Conservation (phyloP, 2,888 invertebrate species). For the Aspidiotus rigidus region DNA sequence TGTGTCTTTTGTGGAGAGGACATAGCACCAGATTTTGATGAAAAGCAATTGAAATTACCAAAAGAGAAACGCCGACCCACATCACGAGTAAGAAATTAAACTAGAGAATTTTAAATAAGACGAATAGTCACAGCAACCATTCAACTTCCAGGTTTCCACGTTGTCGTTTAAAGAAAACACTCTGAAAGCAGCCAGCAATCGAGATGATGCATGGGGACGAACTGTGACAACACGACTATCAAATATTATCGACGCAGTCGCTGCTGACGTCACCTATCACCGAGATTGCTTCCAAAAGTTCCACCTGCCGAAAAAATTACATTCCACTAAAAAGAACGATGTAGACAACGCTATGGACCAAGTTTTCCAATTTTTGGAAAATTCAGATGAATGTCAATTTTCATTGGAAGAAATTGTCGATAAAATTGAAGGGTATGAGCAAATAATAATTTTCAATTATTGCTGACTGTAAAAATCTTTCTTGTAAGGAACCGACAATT, state of each 20-base stretch:
- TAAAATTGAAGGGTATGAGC: background rate
- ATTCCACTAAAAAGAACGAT: background rate
- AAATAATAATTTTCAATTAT: too few relatives aligned
- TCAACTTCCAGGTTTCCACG: slow-evolving; percentile 1
- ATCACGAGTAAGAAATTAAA: background rate
- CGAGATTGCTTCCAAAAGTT: slow-evolving; percentile 16
- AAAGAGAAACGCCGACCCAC: slow-evolving; percentile 8
- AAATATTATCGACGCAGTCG: slow-evolving; percentile 14
- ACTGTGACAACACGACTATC: slow-evolving; percentile 9
- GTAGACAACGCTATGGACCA: slow-evolving; percentile 20
- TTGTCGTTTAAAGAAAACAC: slow-evolving; percentile 2
- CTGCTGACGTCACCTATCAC: slow-evolving; percentile 14
- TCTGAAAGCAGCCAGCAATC: background rate
- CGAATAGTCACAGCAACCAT: background rate
- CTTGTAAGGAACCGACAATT: too few relatives aligned
- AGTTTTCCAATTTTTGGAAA: slow-evolving; percentile 27
- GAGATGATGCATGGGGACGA: slow-evolving; percentile 17
- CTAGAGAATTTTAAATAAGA: background rate
- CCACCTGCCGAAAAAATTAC: background rate
- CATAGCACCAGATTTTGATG: slow-evolving; percentile 8
- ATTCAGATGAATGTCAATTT: slow-evolving; percentile 31
- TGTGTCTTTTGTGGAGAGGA: slow-evolving; percentile 17
- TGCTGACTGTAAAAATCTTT: too few relatives aligned
- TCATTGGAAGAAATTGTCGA: slow-evolving; percentile 22
- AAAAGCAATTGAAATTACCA: slow-evolving; percentile 11